Conservation (phyloP, 2,113 vertebrate species). For the Brienomyrus brachyistius region DNA sequence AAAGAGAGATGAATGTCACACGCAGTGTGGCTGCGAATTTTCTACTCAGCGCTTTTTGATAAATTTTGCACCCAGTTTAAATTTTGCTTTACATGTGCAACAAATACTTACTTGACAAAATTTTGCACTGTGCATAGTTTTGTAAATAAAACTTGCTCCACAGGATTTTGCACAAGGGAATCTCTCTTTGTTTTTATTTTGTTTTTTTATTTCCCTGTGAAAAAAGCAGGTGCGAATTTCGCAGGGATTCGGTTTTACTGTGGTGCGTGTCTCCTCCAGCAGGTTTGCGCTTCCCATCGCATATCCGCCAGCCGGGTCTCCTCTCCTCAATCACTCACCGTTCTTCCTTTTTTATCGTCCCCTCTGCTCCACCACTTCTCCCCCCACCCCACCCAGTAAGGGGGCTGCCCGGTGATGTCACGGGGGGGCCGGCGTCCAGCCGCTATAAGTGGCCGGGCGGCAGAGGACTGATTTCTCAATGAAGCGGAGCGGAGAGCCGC, state of each 20-base stretch:
- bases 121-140: neutral
- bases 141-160: neutral
- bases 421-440: constrained; percentile 19
- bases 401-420: constrained; percentile 43
- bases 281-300: neutral
- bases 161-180: neutral
- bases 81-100: neutral
- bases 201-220: neutral
- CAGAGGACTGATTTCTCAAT: constrained; percentile 40
- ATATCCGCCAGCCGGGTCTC: neutral
- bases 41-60: neutral
- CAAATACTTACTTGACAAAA: neutral
- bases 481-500: constrained; percentile 31
- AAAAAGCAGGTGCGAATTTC: neutral
- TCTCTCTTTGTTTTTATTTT: neutral
- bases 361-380: neutral
- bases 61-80: neutral
- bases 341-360: neutral
- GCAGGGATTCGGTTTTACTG: neutral
- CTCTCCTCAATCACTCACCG: neutral
- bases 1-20: neutral
- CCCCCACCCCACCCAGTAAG: constrained; percentile 5
- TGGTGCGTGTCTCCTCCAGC: neutral
- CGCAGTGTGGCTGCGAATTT: neutral
- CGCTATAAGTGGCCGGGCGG: constrained; percentile 52